Evolutionary conservation across 2,113 vertebrate genomes (phyloP), one percentile per base, ranked within the genome.

Genomic region (Scomber colias): DNA sequence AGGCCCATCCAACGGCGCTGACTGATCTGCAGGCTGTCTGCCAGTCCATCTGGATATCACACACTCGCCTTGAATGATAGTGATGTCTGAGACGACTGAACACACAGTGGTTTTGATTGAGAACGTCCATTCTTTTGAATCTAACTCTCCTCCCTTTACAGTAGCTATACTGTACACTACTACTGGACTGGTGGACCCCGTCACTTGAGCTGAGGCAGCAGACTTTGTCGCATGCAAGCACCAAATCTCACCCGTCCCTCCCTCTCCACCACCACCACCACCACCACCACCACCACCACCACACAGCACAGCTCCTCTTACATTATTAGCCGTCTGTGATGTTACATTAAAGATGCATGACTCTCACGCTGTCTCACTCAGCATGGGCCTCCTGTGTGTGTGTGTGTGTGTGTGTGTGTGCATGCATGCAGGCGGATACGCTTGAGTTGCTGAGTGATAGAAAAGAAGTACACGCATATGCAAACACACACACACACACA

Each of bases 311-410:
- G 83, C 92, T 92, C 86, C 75, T 90, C 87, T 94, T 93, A 93
- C 93, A 90, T 90, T 91, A 92, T 94, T 94, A 93, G 92, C 85
- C 56, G 85, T 84, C 84, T 93, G 91, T 92, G 93, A 92, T 94
- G 92, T 89, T 92, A 72, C 88, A 93, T 94, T 94, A 94, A 94
- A 93, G 88, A 94, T 94, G 93, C 90, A 94, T 92, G 90, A 89
- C 92, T 92, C 91, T 90, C 89, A 92, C 89, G 90, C 90, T 88
- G 90, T 87, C 88, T 92, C 91, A 88, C 91, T 93, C 92, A 84
- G 90, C 90, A 66, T 61, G 77, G 79, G 66, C 83, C 82, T 80
- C 79, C 81, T 78, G 67, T 44, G 74, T 73, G 82, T 67, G 82
- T 77, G 76, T 79, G 72, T 83, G 71, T 56, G 57, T 68, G 69